Percentiles rank a stretch among this genome's conserved stretches.
Evolutionary conservation across 2,797 vertebrate species (phyloP).

Genomic region (Odontamblyopus rebecca): DNA sequence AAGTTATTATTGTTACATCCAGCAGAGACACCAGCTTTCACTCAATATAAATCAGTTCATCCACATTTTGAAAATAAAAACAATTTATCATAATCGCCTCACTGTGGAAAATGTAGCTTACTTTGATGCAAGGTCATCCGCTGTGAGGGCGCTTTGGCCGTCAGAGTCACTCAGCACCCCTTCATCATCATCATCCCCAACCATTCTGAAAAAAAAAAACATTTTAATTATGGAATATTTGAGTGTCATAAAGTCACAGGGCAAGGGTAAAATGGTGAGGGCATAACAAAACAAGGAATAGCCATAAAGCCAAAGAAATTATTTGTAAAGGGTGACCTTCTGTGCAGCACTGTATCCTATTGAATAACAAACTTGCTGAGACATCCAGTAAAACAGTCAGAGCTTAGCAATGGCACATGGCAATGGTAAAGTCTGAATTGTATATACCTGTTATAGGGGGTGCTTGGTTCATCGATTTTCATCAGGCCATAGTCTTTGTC

Average conservation of each 20-base stretch:
- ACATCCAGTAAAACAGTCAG: constrained; percentile 8
- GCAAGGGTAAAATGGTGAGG: not conserved
- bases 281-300: not conserved
- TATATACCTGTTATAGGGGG: constrained; percentile 90
- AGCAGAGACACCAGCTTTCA: not conserved
- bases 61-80: too few species aligned
- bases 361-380: constrained; percentile 53
- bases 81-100: too few species aligned
- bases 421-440: not conserved
- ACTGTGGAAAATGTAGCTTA: constrained; percentile 69
- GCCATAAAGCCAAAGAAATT: constrained; percentile 14
- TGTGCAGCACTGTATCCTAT: constrained; percentile 39
- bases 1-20: not conserved
- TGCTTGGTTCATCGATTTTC: constrained; percentile 98
- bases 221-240: not conserved
- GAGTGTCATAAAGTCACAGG: not conserved
- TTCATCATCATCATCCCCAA: constrained; percentile 88
- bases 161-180: constrained; percentile 91
- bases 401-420: not conserved
- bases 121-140: constrained; percentile 90
- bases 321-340: constrained; percentile 52
- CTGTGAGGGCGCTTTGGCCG: constrained; percentile 74
- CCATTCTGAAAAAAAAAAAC: constrained; percentile 78
- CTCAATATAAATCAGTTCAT: not conserved
- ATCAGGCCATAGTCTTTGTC: constrained; percentile 98